Percentiles rank a stretch among this genome's conserved stretches.
Evolutionary conservation across 2,113 vertebrate species (phyloP).

Genomic region (Grallaria varia): DNA sequence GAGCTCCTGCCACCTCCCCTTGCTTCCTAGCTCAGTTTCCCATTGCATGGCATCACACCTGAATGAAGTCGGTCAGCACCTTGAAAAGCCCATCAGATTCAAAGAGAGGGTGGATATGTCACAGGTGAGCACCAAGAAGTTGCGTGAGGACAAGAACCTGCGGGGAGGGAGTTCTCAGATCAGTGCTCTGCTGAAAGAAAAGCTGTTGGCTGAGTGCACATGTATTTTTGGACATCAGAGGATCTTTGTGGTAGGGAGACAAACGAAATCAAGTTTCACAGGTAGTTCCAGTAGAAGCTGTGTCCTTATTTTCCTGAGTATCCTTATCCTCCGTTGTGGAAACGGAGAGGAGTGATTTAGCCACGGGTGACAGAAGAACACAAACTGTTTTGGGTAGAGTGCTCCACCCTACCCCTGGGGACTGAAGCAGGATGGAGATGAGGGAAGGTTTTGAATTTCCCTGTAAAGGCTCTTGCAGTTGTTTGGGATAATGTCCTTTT

Average conservation of each 20-base stretch:
- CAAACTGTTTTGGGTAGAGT: neutral
- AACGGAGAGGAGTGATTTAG: neutral
- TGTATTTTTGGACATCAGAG: neutral
- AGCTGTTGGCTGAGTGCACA: neutral
- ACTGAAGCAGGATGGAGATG: neutral
- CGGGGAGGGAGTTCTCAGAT: neutral
- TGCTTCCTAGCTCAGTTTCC: neutral
- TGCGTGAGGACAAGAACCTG: neutral
- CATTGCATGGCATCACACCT: neutral
- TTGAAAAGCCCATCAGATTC: neutral
- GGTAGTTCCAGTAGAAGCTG: neutral
- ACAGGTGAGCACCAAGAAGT: neutral
- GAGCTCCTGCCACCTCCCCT: neutral
- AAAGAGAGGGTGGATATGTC: neutral
- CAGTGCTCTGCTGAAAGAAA: neutral
- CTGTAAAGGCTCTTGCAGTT: neutral
- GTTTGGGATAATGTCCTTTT: neutral
- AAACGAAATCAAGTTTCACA: neutral
- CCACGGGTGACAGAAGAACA: neutral
- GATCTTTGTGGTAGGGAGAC: neutral
- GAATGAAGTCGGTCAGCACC: neutral
- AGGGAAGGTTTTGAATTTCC: neutral
- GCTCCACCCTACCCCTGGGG: neutral
- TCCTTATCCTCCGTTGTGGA: neutral
- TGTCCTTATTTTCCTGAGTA: neutral